Percentiles rank a stretch among this genome's conserved stretches.
Evolutionary conservation across 2,797 vertebrate genomes (phyloP).

Genomic region (Phataginus tetradactyla): DNA sequence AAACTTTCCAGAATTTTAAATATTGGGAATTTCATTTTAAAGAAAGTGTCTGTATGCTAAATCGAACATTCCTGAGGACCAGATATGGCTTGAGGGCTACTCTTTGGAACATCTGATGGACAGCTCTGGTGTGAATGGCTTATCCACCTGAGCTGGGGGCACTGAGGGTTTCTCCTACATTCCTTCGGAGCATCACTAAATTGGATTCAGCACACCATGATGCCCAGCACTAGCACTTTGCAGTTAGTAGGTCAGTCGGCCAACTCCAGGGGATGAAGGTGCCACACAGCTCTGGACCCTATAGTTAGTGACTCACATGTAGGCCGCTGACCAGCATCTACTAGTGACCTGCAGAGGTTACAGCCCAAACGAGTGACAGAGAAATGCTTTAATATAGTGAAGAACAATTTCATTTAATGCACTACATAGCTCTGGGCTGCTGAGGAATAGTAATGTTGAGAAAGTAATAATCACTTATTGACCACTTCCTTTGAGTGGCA

Average conservation of each 20-base stretch:
- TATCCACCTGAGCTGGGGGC: background rate
- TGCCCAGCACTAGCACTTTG: background rate
- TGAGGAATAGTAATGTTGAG: background rate
- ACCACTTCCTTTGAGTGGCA: background rate
- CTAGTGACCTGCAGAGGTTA: background rate
- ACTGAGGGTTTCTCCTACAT: background rate
- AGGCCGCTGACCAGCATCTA: background rate
- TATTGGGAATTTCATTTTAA: background rate
- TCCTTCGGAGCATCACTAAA: background rate
- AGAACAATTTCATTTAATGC: background rate
- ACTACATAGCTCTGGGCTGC: background rate
- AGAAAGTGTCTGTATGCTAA: background rate
- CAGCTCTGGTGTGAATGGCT: background rate
- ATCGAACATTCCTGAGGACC: background rate
- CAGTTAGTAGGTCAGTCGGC: background rate
- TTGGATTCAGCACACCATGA: background rate
- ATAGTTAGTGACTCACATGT: background rate
- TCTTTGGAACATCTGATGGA: background rate
- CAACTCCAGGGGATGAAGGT: background rate
- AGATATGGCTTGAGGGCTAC: background rate
- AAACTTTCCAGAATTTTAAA: conserved; percentile 26
- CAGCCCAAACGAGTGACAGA: background rate
- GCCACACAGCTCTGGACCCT: background rate
- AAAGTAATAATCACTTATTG: background rate
- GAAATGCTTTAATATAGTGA: background rate